These are phyloP conservation scores for Chaetorhynchus papuensis DNA, from an alignment of 2,113 vertebrate species.

Conservation along the genomic window DNA sequence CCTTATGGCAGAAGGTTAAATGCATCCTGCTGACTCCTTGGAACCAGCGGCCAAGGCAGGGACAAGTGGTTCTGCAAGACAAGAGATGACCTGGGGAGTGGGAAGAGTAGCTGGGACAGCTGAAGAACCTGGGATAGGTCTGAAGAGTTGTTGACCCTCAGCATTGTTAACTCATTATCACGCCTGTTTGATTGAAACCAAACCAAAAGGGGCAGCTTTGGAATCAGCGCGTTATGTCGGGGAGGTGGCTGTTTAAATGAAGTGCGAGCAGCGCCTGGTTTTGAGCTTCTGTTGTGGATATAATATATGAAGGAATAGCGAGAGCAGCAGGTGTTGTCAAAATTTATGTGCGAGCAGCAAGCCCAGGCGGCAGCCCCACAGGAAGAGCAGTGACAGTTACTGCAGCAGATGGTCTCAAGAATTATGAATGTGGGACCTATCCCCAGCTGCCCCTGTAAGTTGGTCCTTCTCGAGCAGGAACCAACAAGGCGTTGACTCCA, in stretches of 20 bases:
- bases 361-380: not conserved
- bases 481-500: not conserved
- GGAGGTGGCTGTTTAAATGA: not conserved
- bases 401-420: constrained; percentile 1
- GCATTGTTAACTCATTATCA: not conserved
- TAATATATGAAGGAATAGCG: not conserved
- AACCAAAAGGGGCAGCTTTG: not conserved
- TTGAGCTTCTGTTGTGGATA: not conserved
- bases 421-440: not conserved
- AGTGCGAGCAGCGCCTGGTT: not conserved
- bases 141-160: not conserved
- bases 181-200: not conserved
- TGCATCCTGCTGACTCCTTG: not conserved
- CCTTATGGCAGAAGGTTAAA: not conserved
- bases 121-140: not conserved
- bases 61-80: not conserved
- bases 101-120: not conserved
- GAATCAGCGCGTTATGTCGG: fast-evolving
- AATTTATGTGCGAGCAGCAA: constrained; percentile 28
- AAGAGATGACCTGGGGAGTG: not conserved
- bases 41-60: not conserved
- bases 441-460: not conserved
- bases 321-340: constrained; percentile 18
- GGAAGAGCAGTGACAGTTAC: constrained; percentile 10
- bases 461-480: not conserved